Percentiles rank a stretch among this genome's conserved stretches.
These are phyloP conservation scores for Lepidotrigona ventralis DNA, from an alignment of 1,140 invertebrate species.

Conservation along the genomic window DNA sequence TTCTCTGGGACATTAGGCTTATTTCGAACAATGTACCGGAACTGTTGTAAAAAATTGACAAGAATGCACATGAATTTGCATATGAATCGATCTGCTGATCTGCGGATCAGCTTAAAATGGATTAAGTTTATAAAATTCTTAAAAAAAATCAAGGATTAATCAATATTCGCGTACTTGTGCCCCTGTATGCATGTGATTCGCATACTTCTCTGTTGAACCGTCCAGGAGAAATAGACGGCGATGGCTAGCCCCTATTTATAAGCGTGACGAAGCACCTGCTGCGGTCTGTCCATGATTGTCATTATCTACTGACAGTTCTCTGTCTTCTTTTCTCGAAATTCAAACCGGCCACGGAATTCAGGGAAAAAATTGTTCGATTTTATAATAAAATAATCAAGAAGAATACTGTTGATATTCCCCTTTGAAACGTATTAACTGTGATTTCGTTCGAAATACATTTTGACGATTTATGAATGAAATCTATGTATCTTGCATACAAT, in stretches of 20 bases:
- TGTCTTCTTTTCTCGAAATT: background rate
- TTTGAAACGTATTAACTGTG: background rate
- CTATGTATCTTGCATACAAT: background rate
- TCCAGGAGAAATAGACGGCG: constrained; percentile 68
- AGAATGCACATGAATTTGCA: background rate
- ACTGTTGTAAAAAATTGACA: constrained; percentile 11
- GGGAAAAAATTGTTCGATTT: background rate
- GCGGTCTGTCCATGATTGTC: constrained; percentile 68
- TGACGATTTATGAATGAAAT: constrained; percentile 13
- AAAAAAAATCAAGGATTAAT: constrained; percentile 1
- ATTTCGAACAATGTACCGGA: background rate
- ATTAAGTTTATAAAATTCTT: background rate
- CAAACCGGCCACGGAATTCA: background rate
- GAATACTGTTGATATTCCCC: background rate
- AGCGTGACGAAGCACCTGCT: constrained; percentile 78
- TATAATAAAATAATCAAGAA: background rate
- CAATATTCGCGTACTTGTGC: background rate
- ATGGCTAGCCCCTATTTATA: constrained; percentile 69
- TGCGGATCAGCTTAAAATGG: background rate
- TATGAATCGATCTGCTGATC: background rate
- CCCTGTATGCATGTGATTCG: constrained; percentile 32
- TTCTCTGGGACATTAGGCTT: background rate
- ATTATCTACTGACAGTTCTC: constrained; percentile 41
- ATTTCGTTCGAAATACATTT: background rate
- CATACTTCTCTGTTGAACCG: constrained; percentile 57